Evolutionary conservation across 2,113 vertebrate genomes (phyloP), one percentile per base, ranked within the genome.

Genomic region (Phoenicopterus ruber): DNA sequence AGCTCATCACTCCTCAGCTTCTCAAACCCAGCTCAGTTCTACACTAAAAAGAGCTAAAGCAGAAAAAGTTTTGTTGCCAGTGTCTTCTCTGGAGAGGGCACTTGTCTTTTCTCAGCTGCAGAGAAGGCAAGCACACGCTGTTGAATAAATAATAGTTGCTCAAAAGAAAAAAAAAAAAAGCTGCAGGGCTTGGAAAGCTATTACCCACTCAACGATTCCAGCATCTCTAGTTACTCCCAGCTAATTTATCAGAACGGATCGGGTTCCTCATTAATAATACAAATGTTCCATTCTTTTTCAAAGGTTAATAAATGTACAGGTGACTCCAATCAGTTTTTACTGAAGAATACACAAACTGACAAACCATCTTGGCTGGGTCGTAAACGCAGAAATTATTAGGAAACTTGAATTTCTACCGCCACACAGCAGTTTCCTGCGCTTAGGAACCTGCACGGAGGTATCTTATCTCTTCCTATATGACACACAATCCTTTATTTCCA

Each of bases 251-350:
- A 97, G 97, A 98, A 98, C 72, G 38, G 98, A 98, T 98, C 98
- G n/a, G 92, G 97, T 98, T 98, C 97, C 98, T 97, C 97, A 99
- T 99, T 93, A 99, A 99, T 99, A 99, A 99, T 99, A 97, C 97
- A 99, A 98, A 98, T 98, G 98, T 99, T 99, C 99, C 99, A 98
- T 97, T 98, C 98, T 98, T 97, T 98, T 96, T 95, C 95, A 97
- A 95, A 97, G 82, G 61, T 80, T 96, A 96, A 96, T 90, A 87
- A 94, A 65, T 28, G 47, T 84, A 52, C 66, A 86, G 62, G 59
- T 85, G 92, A 96, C 90, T 96, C 86, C 95, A 94, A 69, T 58
- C 88, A 94, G 93, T 81, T 94, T 97, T 92, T 93, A 81, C 92
- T 93, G 95, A 94, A 89, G 71, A 95, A 79, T 13, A 85, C 29